Conservation (phyloP, 1,140 invertebrate genomes). For the Macrotrachela quadricornifera region DNA sequence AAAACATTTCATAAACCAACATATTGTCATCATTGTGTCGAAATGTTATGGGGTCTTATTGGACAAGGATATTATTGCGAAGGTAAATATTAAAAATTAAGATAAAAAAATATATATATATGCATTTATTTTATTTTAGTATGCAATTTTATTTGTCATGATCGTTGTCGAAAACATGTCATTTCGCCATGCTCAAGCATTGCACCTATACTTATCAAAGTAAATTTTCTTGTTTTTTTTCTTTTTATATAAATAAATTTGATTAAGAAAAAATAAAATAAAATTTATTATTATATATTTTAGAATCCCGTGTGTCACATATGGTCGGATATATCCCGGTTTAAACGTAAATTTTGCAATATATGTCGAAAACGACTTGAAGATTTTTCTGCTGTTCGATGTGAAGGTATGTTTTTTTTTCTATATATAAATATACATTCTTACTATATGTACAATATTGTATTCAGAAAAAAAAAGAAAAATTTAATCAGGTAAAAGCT, state of each 20-base stretch:
- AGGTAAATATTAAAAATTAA: conserved; percentile 35
- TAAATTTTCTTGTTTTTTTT: conserved; percentile 29
- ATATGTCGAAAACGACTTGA: conserved; percentile 94
- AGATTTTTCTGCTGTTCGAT: conserved; percentile 74
- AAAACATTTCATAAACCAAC: conserved; percentile 99
- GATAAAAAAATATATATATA: not conserved
- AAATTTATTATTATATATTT: conserved; percentile 19
- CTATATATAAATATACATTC: no score
- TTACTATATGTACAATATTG: no score
- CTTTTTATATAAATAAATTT: not conserved
- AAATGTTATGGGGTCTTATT: conserved; percentile 97
- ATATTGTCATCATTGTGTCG: conserved; percentile 97
- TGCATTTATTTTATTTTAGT: conserved; percentile 44
- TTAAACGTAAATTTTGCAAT: conserved; percentile 81
- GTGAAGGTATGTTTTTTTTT: conserved; percentile 61
- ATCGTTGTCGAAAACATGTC: conserved; percentile 85
- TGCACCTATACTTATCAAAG: conserved; percentile 88
- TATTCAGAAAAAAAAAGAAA: no score
- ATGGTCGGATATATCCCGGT: conserved; percentile 83
- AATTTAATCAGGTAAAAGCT: no score
- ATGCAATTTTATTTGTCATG: conserved; percentile 99
- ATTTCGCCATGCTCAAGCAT: conserved; percentile 95
- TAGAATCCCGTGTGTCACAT: conserved; percentile 98
- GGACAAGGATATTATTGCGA: conserved; percentile 97
- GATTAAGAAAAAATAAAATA: no score